These are phyloP conservation scores for Geotrupes spiniger DNA, from an alignment of 2,888 invertebrate genomes.

Conservation along the genomic window DNA sequence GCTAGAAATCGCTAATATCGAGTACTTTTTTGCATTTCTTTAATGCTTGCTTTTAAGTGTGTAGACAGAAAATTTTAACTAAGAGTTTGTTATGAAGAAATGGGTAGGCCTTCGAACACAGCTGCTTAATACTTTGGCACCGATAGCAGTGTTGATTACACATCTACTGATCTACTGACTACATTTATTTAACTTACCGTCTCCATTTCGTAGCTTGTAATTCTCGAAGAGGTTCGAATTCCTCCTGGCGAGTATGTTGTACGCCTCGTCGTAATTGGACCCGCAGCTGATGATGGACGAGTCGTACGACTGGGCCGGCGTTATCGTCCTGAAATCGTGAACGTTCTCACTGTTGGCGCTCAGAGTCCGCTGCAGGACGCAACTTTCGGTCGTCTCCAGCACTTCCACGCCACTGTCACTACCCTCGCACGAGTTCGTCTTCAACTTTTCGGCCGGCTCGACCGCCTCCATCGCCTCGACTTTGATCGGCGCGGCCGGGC, in stretches of 20 bases:
- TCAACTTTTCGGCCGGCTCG: conserved; percentile 19
- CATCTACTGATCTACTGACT: no score
- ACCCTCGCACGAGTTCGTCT: conserved; percentile 56
- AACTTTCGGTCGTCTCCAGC: conserved; percentile 51
- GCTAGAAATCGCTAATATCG: no score
- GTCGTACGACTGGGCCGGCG: conserved; percentile 68
- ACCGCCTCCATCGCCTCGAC: conserved; percentile 20
- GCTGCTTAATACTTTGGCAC: no score
- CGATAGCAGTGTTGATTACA: no score
- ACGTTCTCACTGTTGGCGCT: conserved; percentile 65
- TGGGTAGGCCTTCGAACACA: no score
- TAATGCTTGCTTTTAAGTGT: no score
- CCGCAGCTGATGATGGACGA: conserved; percentile 77
- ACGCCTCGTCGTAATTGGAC: conserved; percentile 67
- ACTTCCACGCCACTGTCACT: conserved; percentile 82
- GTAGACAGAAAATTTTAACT: no score
- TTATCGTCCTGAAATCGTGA: conserved; percentile 54
- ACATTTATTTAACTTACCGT: conserved; percentile 13
- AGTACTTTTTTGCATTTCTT: no score
- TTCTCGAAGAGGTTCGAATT: conserved; percentile 48
- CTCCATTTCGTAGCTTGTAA: conserved; percentile 39
- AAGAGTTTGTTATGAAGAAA: no score
- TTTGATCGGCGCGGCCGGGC: conserved; percentile 22
- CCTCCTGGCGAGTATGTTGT: conserved; percentile 49
- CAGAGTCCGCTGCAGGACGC: conserved; percentile 52